Evolutionary conservation across 2,113 vertebrate species (phyloP), one percentile per base, ranked within the genome.

Genomic region (Pteronura brasiliensis): DNA sequence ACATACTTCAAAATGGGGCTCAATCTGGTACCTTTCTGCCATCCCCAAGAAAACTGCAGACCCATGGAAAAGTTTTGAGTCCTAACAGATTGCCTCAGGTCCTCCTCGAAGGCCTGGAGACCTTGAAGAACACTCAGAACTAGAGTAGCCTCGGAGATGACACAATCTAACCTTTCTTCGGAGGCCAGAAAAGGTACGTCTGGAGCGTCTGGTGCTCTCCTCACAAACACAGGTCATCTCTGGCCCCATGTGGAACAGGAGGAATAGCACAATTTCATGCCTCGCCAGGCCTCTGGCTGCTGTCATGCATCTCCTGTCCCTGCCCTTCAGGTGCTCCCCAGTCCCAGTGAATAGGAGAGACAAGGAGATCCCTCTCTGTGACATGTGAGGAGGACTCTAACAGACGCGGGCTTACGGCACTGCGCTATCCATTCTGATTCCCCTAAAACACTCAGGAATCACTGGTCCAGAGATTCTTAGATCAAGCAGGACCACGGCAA

Each of bases 351-450:
- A 23, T 29, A 85, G 36, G 29, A 74, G 11, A 27, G 39, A 39
- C 34, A 20, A 10, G 47, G 31, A 23, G 27, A 59, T 7, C n/a
- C 55, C 74, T 57, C n/a, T 36, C 84, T 7, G 7, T 6, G 42
- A 21, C 12, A 11, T 31, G 6, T 63, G 52, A 63, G 39, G 61
- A 52, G 39, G 20, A 2, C 34, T 23, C 44, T 23, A 5, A 13
- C 3, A 1, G 8, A 13, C 0, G 12, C 0, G 2, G 1, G 27
- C n/a, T 71, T 49, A 17, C 5, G 36, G 36, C 44, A 1, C 55
- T 14, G 36, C 21, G 21, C 11, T 36, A 10, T n/a, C 39, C 36
- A 36, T 34, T 36, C 55, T 61, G 61, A 71, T 20, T 9, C 15
- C 47, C 63, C 55, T 36, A 71, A 84, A 52, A 52, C 52, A n/a